These are phyloP conservation scores for Dexiosoma caninum DNA, from an alignment of 2,888 invertebrate genomes.

Conservation along the genomic window DNA sequence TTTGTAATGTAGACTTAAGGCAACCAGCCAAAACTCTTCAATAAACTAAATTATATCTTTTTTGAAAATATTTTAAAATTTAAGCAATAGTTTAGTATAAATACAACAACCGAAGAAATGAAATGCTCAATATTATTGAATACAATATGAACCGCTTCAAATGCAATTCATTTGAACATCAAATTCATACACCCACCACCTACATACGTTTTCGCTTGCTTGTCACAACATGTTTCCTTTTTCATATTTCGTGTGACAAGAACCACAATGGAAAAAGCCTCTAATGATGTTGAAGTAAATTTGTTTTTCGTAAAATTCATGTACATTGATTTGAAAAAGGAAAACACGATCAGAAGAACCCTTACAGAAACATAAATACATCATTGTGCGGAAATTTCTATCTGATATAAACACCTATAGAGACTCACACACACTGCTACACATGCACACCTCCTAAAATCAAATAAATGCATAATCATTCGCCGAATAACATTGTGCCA, in stretches of 20 bases:
- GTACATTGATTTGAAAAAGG: constrained; percentile 14
- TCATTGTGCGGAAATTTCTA: neutral
- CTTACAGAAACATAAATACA: neutral
- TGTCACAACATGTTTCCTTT: too few species aligned
- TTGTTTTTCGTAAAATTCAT: constrained; percentile 7
- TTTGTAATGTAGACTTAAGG: too few species aligned
- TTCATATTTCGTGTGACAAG: constrained; percentile 16
- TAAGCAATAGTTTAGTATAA: too few species aligned
- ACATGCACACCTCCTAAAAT: neutral
- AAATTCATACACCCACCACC: too few species aligned
- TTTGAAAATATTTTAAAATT: too few species aligned
- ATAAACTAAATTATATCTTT: too few species aligned
- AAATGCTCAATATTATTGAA: too few species aligned
- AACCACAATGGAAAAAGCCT: constrained; percentile 28
- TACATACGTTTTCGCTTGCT: too few species aligned
- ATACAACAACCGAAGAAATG: too few species aligned
- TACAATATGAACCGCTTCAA: too few species aligned
- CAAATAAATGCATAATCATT: constrained; percentile 24
- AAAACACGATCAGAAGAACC: neutral
- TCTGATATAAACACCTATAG: neutral
- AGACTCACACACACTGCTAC: neutral
- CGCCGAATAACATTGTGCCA: constrained; percentile 12
- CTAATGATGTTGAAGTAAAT: constrained; percentile 32
- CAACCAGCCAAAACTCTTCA: too few species aligned
- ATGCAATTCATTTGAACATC: too few species aligned